Conservation (phyloP, 2,797 vertebrate species). For the Cossypha caffra region DNA sequence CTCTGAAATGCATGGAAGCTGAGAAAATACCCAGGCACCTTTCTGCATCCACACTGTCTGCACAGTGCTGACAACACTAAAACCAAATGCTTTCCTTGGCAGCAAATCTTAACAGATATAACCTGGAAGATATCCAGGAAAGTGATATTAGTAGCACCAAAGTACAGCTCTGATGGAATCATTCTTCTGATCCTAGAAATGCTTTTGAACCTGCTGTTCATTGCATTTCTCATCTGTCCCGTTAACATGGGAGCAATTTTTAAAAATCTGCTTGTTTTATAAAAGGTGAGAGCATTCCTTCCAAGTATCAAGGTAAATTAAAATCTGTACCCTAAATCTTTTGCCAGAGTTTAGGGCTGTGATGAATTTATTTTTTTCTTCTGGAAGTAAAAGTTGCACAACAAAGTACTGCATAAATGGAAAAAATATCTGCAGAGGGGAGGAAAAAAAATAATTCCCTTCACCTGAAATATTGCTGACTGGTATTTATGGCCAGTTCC, state of each 20-base stretch:
- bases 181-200: not conserved
- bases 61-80: conserved; percentile 35
- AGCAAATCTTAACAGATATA: conserved; percentile 14
- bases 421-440: not conserved
- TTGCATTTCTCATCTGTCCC: not conserved
- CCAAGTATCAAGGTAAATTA: not conserved
- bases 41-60: not conserved
- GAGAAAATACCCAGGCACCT: not conserved
- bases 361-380: not conserved
- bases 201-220: not conserved
- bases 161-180: not conserved
- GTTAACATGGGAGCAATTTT: not conserved
- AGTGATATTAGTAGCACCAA: not conserved
- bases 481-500: not conserved
- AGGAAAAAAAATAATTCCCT: not conserved
- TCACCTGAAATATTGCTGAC: not conserved
- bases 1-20: not conserved
- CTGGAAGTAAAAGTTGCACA: not conserved
- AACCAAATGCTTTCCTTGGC: conserved; percentile 42
- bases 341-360: not conserved
- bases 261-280: not conserved
- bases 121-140: conserved; percentile 27
- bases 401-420: not conserved
- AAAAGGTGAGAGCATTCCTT: not conserved
- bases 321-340: not conserved